Conservation (phyloP, 2,888 invertebrate species). For the Hermaeophaga mercurialis region DNA sequence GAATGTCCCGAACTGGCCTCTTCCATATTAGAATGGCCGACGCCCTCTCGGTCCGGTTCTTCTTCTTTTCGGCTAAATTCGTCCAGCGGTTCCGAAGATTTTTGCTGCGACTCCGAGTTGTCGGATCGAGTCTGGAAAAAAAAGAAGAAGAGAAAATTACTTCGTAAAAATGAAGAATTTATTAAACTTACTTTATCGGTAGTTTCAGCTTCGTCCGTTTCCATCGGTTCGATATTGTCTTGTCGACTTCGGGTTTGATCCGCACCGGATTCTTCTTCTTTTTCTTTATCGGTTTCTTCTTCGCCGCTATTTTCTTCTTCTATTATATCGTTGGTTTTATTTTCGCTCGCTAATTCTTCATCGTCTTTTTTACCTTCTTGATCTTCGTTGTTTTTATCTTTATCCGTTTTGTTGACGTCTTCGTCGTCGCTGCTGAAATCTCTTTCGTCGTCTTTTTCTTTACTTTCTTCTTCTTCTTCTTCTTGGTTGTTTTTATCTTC, state of each 20-base stretch:
- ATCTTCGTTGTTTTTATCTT: slow-evolving; percentile 54
- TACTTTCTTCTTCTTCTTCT: slow-evolving; percentile 49
- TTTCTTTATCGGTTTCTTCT: slow-evolving; percentile 50
- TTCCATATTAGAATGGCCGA: slow-evolving; percentile 77
- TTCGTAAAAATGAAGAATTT: background rate
- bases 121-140: slow-evolving; percentile 58
- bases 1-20: slow-evolving; percentile 73
- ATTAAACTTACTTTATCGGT: slow-evolving; percentile 56
- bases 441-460: slow-evolving; percentile 49
- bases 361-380: slow-evolving; percentile 47
- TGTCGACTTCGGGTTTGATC: slow-evolving; percentile 54
- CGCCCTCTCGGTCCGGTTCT: slow-evolving; percentile 68
- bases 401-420: slow-evolving; percentile 47
- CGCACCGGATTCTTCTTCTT: slow-evolving; percentile 48
- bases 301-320: slow-evolving; percentile 34
- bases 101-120: slow-evolving; percentile 48
- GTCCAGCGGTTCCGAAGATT: slow-evolving; percentile 56
- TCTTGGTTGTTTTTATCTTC: slow-evolving; percentile 55
- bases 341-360: slow-evolving; percentile 49
- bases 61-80: slow-evolving; percentile 64
- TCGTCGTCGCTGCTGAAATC: slow-evolving; percentile 53
- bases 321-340: slow-evolving; percentile 37
- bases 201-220: slow-evolving; percentile 56
- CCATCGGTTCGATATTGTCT: slow-evolving; percentile 57
- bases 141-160: too few relatives aligned